These are phyloP conservation scores for Cylas formicarius DNA, from an alignment of 1,140 invertebrate species.

Conservation along the genomic window DNA sequence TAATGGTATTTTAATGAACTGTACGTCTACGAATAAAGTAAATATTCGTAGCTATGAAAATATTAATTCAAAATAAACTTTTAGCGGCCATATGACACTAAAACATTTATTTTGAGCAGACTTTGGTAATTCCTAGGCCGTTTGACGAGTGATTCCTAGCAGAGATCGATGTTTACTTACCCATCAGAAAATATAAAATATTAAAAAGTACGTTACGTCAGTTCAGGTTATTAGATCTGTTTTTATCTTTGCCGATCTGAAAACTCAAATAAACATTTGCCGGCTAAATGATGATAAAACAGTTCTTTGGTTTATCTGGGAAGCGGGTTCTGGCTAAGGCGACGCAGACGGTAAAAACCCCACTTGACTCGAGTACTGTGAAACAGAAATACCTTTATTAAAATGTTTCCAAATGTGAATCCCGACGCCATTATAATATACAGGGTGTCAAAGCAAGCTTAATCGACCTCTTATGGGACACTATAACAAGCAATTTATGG, in stretches of 20 bases:
- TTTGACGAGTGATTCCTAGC: slow-evolving; percentile 24
- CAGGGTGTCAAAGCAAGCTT: too few species aligned
- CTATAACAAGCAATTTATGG: too few species aligned
- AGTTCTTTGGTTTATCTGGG: slow-evolving; percentile 1
- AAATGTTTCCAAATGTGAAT: too few species aligned
- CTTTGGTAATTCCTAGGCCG: slow-evolving; percentile 25
- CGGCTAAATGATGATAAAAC: too few species aligned
- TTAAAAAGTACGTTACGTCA: slow-evolving; percentile 25
- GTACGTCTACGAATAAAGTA: slow-evolving; percentile 25
- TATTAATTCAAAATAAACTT: slow-evolving; percentile 30
- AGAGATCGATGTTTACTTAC: slow-evolving; percentile 23
- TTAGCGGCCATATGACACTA: slow-evolving; percentile 27
- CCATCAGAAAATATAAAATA: slow-evolving; percentile 25
- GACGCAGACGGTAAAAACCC: background rate
- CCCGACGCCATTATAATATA: too few species aligned
- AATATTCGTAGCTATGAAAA: slow-evolving; percentile 28
- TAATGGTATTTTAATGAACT: slow-evolving; percentile 24
- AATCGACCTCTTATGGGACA: too few species aligned
- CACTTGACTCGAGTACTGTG: background rate
- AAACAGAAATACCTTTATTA: background rate
- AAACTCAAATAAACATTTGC: too few species aligned
- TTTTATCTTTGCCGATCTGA: too few species aligned
- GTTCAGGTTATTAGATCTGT: slow-evolving; percentile 6
- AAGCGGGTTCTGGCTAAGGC: background rate
- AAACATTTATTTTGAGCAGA: slow-evolving; percentile 27